Percentiles rank a stretch among this genome's conserved stretches.
phyloP scores from a whole-genome alignment of 2,797 vertebrate genomes.

The Nannoperca australis region DNA sequence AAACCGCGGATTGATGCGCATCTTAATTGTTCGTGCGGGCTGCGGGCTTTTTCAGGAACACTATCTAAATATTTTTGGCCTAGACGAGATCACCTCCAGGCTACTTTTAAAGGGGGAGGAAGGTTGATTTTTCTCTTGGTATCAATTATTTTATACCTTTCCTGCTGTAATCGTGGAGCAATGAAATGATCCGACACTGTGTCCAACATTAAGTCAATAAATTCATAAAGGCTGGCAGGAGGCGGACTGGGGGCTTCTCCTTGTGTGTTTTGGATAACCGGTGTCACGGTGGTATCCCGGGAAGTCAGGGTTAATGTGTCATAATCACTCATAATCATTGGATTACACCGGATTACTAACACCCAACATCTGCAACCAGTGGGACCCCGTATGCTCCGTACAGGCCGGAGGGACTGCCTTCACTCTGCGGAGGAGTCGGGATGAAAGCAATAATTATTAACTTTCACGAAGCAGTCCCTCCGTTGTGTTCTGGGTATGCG shows the following conservation, averaged over 20 bases:
- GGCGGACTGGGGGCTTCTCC: conserved; percentile 3
- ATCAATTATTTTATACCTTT: conserved; percentile 33
- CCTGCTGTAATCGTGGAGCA: conserved; percentile 37
- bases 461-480: conserved; percentile 16
- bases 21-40: conserved; percentile 65
- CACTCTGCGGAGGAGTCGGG: conserved; percentile 16
- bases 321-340: conserved; percentile 75
- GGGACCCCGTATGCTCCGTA: conserved; percentile 53
- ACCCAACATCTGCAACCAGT: conserved; percentile 66
- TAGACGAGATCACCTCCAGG: conserved; percentile 65
- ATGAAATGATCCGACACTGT: conserved; percentile 40
- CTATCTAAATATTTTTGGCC: conserved; percentile 65
- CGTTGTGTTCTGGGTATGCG: neutral
- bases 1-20: conserved; percentile 72
- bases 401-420: conserved; percentile 24
- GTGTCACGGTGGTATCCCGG: conserved; percentile 54
- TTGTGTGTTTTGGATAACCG: conserved; percentile 41
- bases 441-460: conserved; percentile 26
- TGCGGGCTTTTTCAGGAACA: conserved; percentile 54
- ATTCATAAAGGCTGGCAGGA: conserved; percentile 36
- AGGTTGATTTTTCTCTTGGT: conserved; percentile 13
- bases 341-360: conserved; percentile 80
- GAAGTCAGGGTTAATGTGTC: conserved; percentile 68
- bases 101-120: conserved; percentile 9
- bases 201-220: conserved; percentile 33